A percentile compares a stretch with the other conserved stretches of the same genome.
These are phyloP conservation scores for Orius insidiosus DNA, from an alignment of 1,140 invertebrate species.

Conservation along the genomic window DNA sequence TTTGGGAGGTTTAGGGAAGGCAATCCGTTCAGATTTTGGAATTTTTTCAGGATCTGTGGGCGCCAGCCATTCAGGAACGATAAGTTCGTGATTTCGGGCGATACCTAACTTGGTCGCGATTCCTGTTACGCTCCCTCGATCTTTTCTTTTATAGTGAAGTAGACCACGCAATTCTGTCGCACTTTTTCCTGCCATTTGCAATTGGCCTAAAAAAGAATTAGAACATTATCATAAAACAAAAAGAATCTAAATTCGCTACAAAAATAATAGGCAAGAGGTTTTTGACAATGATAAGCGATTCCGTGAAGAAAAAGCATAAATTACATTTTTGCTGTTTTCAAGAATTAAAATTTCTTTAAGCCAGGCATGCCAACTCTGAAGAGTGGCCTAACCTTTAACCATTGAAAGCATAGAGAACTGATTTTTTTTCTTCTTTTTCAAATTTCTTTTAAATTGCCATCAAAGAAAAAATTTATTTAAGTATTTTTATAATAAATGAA, in stretches of 20 bases:
- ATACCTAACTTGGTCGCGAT: constrained; percentile 59
- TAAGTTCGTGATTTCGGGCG: constrained; percentile 32
- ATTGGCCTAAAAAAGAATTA: constrained; percentile 36
- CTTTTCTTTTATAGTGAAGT: constrained; percentile 31
- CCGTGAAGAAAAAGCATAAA: no score
- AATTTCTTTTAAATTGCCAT: no score
- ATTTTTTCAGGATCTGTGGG: constrained; percentile 60
- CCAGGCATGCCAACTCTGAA: no score
- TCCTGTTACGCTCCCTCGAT: constrained; percentile 51
- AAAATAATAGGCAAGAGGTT: not conserved
- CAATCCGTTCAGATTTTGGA: constrained; percentile 58
- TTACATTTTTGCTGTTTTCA: no score
- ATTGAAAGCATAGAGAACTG: no score
- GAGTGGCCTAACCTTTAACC: no score
- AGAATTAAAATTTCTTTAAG: no score
- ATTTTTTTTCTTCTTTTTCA: no score
- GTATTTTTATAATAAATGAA: no score
- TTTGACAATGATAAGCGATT: no score
- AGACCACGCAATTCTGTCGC: constrained; percentile 38
- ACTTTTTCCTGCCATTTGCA: constrained; percentile 40
- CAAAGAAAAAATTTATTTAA: no score
- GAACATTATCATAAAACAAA: constrained; percentile 7
- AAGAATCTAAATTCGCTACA: constrained; percentile 1
- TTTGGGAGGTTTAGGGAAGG: constrained; percentile 75
- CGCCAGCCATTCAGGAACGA: constrained; percentile 61